Percentiles rank a stretch among this genome's conserved stretches.
phyloP scores from a whole-genome alignment of 2,888 invertebrate species.

The Neoaliturus tenellus region DNA sequence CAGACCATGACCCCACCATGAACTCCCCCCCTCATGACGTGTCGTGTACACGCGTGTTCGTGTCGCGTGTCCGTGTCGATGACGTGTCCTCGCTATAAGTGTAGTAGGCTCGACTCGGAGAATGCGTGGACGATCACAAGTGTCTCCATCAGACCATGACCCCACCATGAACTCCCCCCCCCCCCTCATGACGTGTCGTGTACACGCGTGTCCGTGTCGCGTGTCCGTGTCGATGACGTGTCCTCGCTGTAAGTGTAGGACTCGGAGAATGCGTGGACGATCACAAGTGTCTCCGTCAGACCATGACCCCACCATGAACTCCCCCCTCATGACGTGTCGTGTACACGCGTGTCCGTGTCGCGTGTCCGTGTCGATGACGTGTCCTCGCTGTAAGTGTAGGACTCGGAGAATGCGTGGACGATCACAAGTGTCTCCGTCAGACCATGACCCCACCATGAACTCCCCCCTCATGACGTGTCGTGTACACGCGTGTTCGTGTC shows the following conservation, averaged over 20 bases:
- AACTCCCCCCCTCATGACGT: too few relatives aligned
- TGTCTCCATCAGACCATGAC: too few relatives aligned
- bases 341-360: too few relatives aligned
- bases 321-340: too few relatives aligned
- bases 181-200: neutral
- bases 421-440: constrained; percentile 23
- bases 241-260: too few relatives aligned
- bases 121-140: constrained; percentile 17
- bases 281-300: too few relatives aligned
- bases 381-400: neutral
- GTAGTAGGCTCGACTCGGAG: neutral
- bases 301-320: too few relatives aligned
- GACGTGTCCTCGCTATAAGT: neutral
- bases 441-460: too few relatives aligned
- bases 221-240: neutral
- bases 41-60: too few relatives aligned
- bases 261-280: constrained; percentile 3
- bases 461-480: too few relatives aligned
- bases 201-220: neutral
- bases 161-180: neutral
- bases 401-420: constrained; percentile 9
- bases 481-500: too few relatives aligned
- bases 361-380: constrained; percentile 1
- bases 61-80: neutral
- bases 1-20: too few relatives aligned